These are phyloP conservation scores for Xanthia icteritia DNA, from an alignment of 2,888 invertebrate genomes.

Conservation along the genomic window DNA sequence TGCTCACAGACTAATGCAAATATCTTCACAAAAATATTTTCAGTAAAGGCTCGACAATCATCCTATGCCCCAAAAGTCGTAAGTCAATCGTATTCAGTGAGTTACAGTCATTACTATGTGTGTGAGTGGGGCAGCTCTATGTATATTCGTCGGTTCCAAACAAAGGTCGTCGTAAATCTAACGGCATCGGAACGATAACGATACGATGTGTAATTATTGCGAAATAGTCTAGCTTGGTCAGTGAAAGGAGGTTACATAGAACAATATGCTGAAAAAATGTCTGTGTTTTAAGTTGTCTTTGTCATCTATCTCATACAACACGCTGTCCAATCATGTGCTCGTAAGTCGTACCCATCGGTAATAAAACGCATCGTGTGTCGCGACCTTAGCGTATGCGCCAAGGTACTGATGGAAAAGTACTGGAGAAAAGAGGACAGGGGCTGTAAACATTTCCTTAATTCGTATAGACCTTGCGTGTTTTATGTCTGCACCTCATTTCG, in stretches of 20 bases:
- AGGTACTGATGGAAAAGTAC: conserved; percentile 85
- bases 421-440: conserved; percentile 79
- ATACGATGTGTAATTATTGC: conserved; percentile 26
- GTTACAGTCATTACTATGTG: conserved; percentile 20
- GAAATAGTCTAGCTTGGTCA: conserved; percentile 12
- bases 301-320: conserved; percentile 6
- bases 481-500: not conserved
- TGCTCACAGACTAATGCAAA: not conserved
- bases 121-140: conserved; percentile 33
- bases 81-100: conserved; percentile 48
- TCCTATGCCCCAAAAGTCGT: conserved; percentile 22
- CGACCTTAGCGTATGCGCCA: conserved; percentile 68
- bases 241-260: conserved; percentile 18
- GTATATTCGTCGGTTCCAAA: conserved; percentile 42
- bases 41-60: conserved; percentile 12
- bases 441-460: conserved; percentile 74
- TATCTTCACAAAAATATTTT: conserved; percentile 12
- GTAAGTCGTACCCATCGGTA: conserved; percentile 6
- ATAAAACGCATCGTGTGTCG: conserved; percentile 36
- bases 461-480: conserved; percentile 18
- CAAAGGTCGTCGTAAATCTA: conserved; percentile 28
- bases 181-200: conserved; percentile 15
- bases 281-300: not conserved
- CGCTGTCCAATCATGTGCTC: not conserved
- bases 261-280: conserved; percentile 1